phyloP scores from a whole-genome alignment of 2,888 invertebrate genomes.

The Ormyrus nitidulus region DNA sequence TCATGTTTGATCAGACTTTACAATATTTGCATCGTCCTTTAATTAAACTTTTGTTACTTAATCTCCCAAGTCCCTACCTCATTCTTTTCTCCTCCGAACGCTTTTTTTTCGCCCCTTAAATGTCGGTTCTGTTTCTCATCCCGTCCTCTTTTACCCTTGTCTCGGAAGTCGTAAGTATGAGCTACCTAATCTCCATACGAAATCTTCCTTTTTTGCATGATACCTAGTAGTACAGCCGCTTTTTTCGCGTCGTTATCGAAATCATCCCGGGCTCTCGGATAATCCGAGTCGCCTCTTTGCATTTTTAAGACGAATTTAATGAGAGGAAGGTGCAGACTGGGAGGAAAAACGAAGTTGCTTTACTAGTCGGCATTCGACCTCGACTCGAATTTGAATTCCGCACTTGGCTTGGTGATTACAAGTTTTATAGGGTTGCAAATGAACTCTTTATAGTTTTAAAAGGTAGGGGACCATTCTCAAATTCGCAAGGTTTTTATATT shows the following conservation, averaged over 20 bases:
- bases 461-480: no score
- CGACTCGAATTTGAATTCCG: slow-evolving; percentile 28
- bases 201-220: slow-evolving; percentile 13
- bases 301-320: slow-evolving; percentile 54
- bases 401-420: neutral
- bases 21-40: no score
- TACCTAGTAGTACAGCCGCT: neutral
- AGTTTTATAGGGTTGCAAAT: slow-evolving; percentile 17
- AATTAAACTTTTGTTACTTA: no score
- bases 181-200: slow-evolving; percentile 41
- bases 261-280: slow-evolving; percentile 41
- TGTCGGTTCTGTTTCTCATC: neutral
- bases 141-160: neutral
- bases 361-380: slow-evolving; percentile 6
- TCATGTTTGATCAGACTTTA: no score
- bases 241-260: slow-evolving; percentile 51
- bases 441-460: neutral
- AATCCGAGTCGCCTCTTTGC: slow-evolving; percentile 44
- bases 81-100: neutral
- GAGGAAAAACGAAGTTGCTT: slow-evolving; percentile 10
- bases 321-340: slow-evolving; percentile 29
- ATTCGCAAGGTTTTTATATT: no score
- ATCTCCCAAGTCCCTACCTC: neutral
- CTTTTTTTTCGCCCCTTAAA: neutral
- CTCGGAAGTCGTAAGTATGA: slow-evolving; percentile 35